Percentiles rank a stretch among this genome's conserved stretches.
Conservation (phyloP, 2,888 invertebrate species). For the Neoscelio sp. region DNA sequence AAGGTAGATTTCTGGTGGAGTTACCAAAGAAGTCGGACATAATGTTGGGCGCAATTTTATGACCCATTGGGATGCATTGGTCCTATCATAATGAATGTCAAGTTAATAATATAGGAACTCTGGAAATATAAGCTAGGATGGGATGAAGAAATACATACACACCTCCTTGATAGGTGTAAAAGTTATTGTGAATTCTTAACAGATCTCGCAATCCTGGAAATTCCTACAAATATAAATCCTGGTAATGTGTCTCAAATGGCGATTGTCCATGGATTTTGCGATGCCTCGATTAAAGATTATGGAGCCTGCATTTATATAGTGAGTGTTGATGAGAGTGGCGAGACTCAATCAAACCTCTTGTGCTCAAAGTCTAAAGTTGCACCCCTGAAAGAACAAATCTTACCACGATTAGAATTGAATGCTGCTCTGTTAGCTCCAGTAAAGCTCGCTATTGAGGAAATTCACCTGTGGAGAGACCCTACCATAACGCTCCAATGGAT, state of each 20-base stretch:
- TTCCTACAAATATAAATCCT: slow-evolving; percentile 26
- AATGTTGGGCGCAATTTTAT: slow-evolving; percentile 4
- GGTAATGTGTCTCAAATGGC: neutral
- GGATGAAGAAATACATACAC: slow-evolving; percentile 29
- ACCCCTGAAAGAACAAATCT: slow-evolving; percentile 5
- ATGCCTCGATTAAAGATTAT: slow-evolving; percentile 68
- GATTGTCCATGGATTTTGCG: slow-evolving; percentile 67
- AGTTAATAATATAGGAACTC: slow-evolving; percentile 10
- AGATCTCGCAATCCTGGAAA: neutral
- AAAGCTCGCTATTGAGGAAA: slow-evolving; percentile 9
- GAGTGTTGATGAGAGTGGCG: neutral
- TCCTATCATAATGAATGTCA: slow-evolving; percentile 3
- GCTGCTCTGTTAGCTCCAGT: neutral
- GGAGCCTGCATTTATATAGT: slow-evolving; percentile 69
- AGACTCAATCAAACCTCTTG: slow-evolving; percentile 3
- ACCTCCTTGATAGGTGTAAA: neutral
- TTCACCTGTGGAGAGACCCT: slow-evolving; percentile 32
- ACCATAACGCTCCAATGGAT: slow-evolving; percentile 35
- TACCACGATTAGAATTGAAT: slow-evolving; percentile 28
- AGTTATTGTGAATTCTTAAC: neutral
- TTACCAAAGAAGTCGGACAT: slow-evolving; percentile 2
- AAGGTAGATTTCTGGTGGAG: neutral
- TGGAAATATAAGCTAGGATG: slow-evolving; percentile 26
- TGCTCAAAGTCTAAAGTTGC: slow-evolving; percentile 63
- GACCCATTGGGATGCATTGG: neutral